phyloP scores from a whole-genome alignment of 2,113 vertebrate genomes.

The Sander vitreus region DNA sequence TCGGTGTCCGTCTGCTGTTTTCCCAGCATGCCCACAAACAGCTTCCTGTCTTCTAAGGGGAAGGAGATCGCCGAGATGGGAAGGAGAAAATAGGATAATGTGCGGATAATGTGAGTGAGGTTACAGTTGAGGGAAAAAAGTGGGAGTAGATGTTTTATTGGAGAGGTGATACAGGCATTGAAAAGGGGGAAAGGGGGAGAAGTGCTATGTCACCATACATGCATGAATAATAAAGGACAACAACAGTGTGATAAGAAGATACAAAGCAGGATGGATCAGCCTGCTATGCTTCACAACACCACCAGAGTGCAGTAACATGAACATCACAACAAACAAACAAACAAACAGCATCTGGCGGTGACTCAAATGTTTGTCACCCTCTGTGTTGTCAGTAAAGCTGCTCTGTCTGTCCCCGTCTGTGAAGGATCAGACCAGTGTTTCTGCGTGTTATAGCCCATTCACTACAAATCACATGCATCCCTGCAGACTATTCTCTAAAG shows the following conservation, averaged over 20 bases:
- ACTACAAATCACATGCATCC: slow-evolving; percentile 42
- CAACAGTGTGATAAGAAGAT: slow-evolving; percentile 16
- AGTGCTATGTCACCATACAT: slow-evolving; percentile 47
- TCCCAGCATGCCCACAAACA: slow-evolving; percentile 98
- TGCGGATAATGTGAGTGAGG: slow-evolving; percentile 29
- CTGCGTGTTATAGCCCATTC: slow-evolving; percentile 56
- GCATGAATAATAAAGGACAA: slow-evolving; percentile 41
- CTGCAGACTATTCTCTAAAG: slow-evolving; percentile 12
- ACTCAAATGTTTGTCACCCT: slow-evolving; percentile 80
- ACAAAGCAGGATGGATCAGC: slow-evolving; percentile 23
- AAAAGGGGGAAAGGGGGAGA: not conserved
- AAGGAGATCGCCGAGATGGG: slow-evolving; percentile 71
- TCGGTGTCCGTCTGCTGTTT: slow-evolving; percentile 95
- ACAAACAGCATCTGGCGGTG: slow-evolving; percentile 77
- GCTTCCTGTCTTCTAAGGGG: slow-evolving; percentile 96
- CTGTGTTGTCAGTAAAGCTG: slow-evolving; percentile 71
- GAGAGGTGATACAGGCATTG: slow-evolving; percentile 16
- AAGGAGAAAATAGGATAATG: slow-evolving; percentile 34
- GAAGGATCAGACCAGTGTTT: slow-evolving; percentile 61
- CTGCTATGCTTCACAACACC: slow-evolving; percentile 54
- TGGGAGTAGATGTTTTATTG: slow-evolving; percentile 27
- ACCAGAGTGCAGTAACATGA: slow-evolving; percentile 72
- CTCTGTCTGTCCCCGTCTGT: slow-evolving; percentile 72
- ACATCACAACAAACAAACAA: slow-evolving; percentile 45
- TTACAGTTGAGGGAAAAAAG: not conserved